Evolutionary conservation across 2,888 invertebrate genomes (phyloP).

Genomic region (Stenodema calcarata): DNA sequence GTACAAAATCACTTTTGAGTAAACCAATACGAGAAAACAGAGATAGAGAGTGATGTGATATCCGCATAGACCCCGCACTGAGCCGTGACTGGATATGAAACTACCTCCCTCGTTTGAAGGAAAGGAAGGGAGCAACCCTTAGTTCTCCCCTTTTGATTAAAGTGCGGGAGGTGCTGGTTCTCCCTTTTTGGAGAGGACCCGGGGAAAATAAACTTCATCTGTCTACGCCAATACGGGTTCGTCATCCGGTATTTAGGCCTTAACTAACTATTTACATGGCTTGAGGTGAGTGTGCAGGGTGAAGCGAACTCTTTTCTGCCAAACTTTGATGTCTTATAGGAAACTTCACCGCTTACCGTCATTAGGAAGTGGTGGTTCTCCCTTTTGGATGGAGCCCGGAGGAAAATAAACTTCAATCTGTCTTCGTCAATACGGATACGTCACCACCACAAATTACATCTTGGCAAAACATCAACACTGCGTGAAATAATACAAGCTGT

Average conservation of each 20-base stretch:
- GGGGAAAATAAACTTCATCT: not conserved
- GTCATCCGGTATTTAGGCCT: not conserved
- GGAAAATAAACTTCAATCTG: no score
- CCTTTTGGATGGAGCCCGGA: no score
- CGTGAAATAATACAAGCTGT: no score
- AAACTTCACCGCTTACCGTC: no score
- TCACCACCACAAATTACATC: no score
- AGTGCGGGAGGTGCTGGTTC: not conserved
- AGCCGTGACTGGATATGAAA: not conserved
- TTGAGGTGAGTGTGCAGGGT: not conserved
- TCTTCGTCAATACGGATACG: no score
- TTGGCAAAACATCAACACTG: no score
- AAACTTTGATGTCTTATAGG: no score
- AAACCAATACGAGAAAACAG: not conserved
- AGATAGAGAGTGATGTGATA: not conserved
- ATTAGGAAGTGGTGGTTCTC: no score
- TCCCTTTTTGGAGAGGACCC: not conserved
- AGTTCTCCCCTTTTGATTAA: constrained; percentile 22
- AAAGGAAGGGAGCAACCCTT: constrained; percentile 9
- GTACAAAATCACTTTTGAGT: not conserved
- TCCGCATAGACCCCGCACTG: constrained; percentile 5
- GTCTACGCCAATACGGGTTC: not conserved
- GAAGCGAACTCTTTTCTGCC: no score
- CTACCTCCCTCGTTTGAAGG: not conserved
- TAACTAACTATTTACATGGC: not conserved